Base-by-base conservation (phyloP, 1,140 invertebrate species). In the Lethrus apterus region DNA sequence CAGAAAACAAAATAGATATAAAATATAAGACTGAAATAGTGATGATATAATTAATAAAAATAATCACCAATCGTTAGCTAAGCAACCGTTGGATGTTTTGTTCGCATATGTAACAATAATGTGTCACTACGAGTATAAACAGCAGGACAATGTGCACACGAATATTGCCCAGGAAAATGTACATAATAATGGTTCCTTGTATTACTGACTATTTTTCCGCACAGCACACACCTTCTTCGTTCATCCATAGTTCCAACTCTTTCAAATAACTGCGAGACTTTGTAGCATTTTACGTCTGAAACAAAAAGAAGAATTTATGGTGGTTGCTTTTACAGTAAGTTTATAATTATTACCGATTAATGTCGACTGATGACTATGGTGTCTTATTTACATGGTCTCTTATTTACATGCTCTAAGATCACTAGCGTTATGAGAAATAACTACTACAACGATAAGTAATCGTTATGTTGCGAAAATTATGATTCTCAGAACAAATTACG, bases 151-250 rank as follows among this genome's bases (percentile, higher is more conserved):
- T 77, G 68, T 44, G 72, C 65, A 65, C 78, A 79, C 54, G 75
- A 73, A 56, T 78, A 79, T 57, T 77, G 74, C 50, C 77, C 77
- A 34, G 78, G 78, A 59, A 77, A 79, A 66, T 79, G 78, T 46
- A 80, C 78, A 64, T 79, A 78, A 71, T 80, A 79, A 62, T 80
- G 78, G 69, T 79, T 79, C 53, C 78, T 69, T 54, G 78, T 76
- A 67, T 80, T 78, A 58, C 77, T 78, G 50, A 80, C 77, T 58
- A 79, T 74, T 70, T 80, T 80, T 59, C 78, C 77, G 63, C 78
- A 80, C 59, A 79, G 68, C 57, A 75, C 73, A 67, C 78, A 80
- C 57, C 76, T 69, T 62, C 75, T 72, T 63, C 75, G 69, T 67
- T 80, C 77, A 66, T 77, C 74, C 67, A 66, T 70, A 58, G 71